Base-by-base conservation (phyloP, 2,113 vertebrate genomes). In the Ornithorhynchus anatinus region DNA sequence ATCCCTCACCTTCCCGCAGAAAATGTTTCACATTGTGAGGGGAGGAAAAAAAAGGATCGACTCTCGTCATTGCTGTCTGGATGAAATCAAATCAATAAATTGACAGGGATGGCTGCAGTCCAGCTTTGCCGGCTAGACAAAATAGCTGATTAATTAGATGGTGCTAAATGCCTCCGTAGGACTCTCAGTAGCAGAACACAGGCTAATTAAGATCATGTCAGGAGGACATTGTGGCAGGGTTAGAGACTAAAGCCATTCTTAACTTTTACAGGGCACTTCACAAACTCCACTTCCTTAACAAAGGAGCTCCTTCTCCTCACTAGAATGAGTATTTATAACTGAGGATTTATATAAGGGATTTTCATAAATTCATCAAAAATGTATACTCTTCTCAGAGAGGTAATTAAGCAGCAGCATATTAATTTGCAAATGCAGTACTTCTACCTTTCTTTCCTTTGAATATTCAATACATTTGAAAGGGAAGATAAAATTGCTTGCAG, bases 171-270 rank as follows among this genome's bases (percentile, higher is more conserved):
- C 75, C 88, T 92, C 82, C 53, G 85, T 86, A 42, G 86, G 87
- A 80, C 69, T 77, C 91, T 84, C 78, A 9, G 86, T 79, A 86
- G 84, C 70, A 82, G 78, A 87, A 90, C 75, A 77, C 80, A 85
- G 86, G 74, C 88, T 93, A 91, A 92, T 94, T 93, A 92, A 90
- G 84, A 92, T 85, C 84, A 79, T 81, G 90, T 86, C 84, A 88
- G 84, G 84, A 71, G 36, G 75, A 69, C 64, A 88, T 73, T 73
- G 77, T 79, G 81, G 66, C 80, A 86, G 69, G 27, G 83, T 73
- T 91, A 42, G 20, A 9, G 84, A 66, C 77, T 79, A 75, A 81
- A 74, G 35, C 82, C 64, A 20, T 82, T 75, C 57, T 59, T 72
- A 84, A 86, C 81, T 91, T 78, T 64, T 72, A 57, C 72, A 80